Evolutionary conservation across 2,113 vertebrate genomes (phyloP).

Genomic region (Marmota monax): DNA sequence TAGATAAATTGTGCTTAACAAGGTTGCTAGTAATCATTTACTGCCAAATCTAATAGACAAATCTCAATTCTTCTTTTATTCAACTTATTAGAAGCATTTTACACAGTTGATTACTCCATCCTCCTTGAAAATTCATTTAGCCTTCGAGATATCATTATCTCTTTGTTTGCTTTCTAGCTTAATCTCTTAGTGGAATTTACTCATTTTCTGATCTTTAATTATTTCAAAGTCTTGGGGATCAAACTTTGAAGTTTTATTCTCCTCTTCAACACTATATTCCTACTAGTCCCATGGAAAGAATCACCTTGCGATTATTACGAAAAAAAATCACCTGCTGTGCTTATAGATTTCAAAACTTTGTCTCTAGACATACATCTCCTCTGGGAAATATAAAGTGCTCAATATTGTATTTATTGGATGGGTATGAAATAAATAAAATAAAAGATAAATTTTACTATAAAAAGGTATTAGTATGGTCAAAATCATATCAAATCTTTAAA

Average conservation of each 20-base stretch:
- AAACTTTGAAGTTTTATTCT: not conserved
- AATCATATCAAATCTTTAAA: slow-evolving; percentile 43
- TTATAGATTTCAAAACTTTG: slow-evolving; percentile 24
- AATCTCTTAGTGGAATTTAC: not conserved
- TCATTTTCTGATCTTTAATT: not conserved
- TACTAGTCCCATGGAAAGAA: not conserved
- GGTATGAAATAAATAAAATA: not conserved
- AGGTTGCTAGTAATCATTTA: not conserved
- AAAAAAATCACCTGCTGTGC: not conserved
- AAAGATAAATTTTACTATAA: slow-evolving; percentile 20
- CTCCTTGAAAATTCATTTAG: not conserved
- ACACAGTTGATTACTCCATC: not conserved
- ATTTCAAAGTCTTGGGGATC: not conserved
- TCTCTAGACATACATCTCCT: not conserved
- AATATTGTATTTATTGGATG: not conserved
- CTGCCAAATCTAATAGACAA: not conserved
- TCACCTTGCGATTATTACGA: not conserved
- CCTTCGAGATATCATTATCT: not conserved
- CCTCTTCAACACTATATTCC: not conserved
- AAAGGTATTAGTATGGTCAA: not conserved
- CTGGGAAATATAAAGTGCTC: not conserved
- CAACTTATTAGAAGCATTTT: slow-evolving; percentile 4
- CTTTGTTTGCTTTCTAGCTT: not conserved
- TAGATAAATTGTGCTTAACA: not conserved
- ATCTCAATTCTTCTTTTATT: slow-evolving; percentile 1